A percentile compares a stretch with the other conserved stretches of the same genome.
Evolutionary conservation across 2,797 vertebrate genomes (phyloP).

Genomic region (Enteromius viviparus): DNA sequence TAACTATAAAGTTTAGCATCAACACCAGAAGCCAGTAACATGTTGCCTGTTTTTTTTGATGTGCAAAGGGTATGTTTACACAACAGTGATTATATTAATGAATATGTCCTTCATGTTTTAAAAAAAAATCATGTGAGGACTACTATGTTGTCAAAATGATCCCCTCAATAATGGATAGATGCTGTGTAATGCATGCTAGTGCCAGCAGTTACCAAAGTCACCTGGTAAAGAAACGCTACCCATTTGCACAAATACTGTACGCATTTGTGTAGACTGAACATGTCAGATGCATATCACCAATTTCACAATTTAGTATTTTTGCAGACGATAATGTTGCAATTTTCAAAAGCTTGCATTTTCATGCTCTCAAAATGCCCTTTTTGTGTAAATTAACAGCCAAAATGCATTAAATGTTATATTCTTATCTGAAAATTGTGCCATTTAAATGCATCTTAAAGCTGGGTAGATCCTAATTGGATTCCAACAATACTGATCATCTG

Average conservation of each 20-base stretch:
- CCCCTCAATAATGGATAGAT: too few species aligned
- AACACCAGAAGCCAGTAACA: background rate
- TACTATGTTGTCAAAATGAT: too few species aligned
- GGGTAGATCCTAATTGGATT: background rate
- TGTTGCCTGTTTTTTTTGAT: background rate
- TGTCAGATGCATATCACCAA: background rate
- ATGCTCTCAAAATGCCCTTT: background rate
- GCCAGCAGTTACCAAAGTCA: background rate
- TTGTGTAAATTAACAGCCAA: background rate
- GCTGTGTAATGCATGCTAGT: too few species aligned
- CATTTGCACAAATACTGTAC: background rate
- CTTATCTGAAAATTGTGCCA: background rate
- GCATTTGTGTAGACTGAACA: background rate
- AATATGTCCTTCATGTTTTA: too few species aligned
- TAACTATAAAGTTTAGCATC: background rate
- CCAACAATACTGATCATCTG: background rate
- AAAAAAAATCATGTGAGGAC: too few species aligned
- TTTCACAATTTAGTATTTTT: background rate
- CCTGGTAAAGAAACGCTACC: background rate
- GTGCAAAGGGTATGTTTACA: too few species aligned
- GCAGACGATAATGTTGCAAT: background rate
- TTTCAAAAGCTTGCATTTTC: background rate
- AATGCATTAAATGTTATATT: background rate
- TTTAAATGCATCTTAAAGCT: background rate
- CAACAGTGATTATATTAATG: too few species aligned